phyloP scores from a whole-genome alignment of 2,888 invertebrate species.

The Bombylius discolor region DNA sequence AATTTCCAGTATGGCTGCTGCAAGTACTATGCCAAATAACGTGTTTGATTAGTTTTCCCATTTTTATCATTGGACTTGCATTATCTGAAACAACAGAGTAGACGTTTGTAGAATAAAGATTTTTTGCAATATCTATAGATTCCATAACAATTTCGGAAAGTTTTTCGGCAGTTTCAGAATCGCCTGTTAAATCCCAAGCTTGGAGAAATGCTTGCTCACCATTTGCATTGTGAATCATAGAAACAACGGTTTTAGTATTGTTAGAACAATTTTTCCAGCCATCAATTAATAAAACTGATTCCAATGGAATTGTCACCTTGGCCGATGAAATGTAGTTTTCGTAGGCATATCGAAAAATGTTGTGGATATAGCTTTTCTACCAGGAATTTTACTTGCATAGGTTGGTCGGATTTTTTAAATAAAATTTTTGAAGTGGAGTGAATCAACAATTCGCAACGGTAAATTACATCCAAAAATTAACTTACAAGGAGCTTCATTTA shows the following conservation, averaged over 20 bases:
- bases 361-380: conserved; percentile 1
- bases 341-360: background rate
- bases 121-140: conserved; percentile 12
- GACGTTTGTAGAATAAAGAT: conserved; percentile 10
- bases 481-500: background rate
- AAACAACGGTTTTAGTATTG: conserved; percentile 9
- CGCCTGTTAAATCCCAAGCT: conserved; percentile 13
- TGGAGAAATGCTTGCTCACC: conserved; percentile 12
- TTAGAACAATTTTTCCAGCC: conserved; percentile 14
- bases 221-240: conserved; percentile 8
- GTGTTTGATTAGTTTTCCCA: conserved; percentile 13
- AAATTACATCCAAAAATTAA: background rate
- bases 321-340: background rate
- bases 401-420: background rate
- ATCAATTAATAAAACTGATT: conserved; percentile 12
- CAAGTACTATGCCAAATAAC: conserved; percentile 17
- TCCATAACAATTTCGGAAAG: background rate
- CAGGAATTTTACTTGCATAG: background rate
- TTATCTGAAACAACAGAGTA: conserved; percentile 19
- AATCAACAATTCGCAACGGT: background rate
- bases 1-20: conserved; percentile 17
- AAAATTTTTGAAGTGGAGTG: background rate
- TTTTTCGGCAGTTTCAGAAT: conserved; percentile 9
- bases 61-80: conserved; percentile 17
- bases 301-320: background rate